phyloP scores from a whole-genome alignment of 37 sponge, comb jelly and placozoan genomes.

The Haliclona indistincta region DNA sequence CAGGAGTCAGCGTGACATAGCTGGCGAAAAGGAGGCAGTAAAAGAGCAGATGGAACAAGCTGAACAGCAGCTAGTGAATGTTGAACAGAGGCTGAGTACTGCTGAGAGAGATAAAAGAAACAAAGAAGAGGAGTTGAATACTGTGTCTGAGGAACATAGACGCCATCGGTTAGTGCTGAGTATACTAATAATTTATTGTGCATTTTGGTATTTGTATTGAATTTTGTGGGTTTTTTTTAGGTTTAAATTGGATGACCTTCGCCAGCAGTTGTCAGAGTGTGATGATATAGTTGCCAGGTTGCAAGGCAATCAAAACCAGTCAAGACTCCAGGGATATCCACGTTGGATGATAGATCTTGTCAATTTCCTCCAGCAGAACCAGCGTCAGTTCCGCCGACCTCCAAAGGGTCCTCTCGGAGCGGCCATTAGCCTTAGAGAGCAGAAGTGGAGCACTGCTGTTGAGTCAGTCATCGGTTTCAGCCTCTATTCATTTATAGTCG shows the following conservation, averaged over 20 bases:
- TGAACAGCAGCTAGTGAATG: neutral
- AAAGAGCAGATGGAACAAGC: neutral
- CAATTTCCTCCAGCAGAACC: slow-evolving; percentile 19
- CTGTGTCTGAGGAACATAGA: neutral
- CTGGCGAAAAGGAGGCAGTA: neutral
- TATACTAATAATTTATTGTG: neutral
- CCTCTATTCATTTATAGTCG: slow-evolving; percentile 58
- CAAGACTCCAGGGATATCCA: slow-evolving; percentile 56
- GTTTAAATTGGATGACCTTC: neutral
- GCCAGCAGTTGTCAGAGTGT: slow-evolving; percentile 15
- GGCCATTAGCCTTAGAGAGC: slow-evolving; percentile 55
- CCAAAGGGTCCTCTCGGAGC: slow-evolving; percentile 70
- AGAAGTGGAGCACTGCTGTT: slow-evolving; percentile 73
- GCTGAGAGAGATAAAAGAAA: neutral
- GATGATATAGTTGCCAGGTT: too few relatives aligned
- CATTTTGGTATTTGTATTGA: too few relatives aligned
- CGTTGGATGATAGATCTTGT: slow-evolving; percentile 56
- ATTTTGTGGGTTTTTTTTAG: slow-evolving; percentile 2
- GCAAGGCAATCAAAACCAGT: slow-evolving; percentile 29
- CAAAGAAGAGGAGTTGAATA: neutral
- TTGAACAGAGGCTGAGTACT: neutral
- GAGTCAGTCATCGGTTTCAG: slow-evolving; percentile 53
- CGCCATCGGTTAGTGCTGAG: neutral
- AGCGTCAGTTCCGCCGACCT: slow-evolving; percentile 17
- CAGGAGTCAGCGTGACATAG: neutral